Conservation (phyloP, 2,113 vertebrate species). For the Peromyscus maniculatus region DNA sequence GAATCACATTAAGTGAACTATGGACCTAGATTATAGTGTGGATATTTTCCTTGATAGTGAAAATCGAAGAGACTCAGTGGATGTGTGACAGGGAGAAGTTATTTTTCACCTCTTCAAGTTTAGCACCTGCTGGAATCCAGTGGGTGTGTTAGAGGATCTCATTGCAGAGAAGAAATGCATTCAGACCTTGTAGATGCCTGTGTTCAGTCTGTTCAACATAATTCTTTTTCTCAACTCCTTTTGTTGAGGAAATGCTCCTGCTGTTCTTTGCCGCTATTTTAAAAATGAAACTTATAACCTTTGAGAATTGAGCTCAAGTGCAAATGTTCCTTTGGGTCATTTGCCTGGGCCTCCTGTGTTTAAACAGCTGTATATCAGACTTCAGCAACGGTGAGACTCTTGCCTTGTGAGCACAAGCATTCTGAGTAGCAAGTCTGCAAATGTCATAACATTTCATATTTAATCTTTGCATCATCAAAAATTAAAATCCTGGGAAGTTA, state of each 20-base stretch:
- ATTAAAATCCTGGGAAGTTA: slow-evolving; percentile 20
- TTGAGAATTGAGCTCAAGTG: slow-evolving; percentile 75
- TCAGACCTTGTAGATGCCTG: neutral
- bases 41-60: neutral
- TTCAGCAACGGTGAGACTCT: slow-evolving; percentile 43
- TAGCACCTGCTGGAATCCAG: neutral
- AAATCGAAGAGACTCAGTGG: neutral
- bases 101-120: neutral
- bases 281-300: slow-evolving; percentile 77
- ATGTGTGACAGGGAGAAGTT: neutral
- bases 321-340: slow-evolving; percentile 77
- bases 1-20: neutral
- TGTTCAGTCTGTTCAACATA: neutral
- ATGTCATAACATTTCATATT: slow-evolving; percentile 79
- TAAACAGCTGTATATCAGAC: slow-evolving; percentile 83
- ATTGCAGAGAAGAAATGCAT: neutral
- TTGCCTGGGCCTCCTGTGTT: slow-evolving; percentile 78
- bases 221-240: slow-evolving; percentile 22
- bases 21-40: neutral
- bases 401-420: slow-evolving; percentile 62
- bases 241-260: slow-evolving; percentile 26
- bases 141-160: neutral
- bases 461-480: slow-evolving; percentile 59
- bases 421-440: slow-evolving; percentile 72
- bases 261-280: slow-evolving; percentile 59